Evolutionary conservation across 2,797 vertebrate genomes (phyloP).

Genomic region (Sebastes trivittatus): DNA sequence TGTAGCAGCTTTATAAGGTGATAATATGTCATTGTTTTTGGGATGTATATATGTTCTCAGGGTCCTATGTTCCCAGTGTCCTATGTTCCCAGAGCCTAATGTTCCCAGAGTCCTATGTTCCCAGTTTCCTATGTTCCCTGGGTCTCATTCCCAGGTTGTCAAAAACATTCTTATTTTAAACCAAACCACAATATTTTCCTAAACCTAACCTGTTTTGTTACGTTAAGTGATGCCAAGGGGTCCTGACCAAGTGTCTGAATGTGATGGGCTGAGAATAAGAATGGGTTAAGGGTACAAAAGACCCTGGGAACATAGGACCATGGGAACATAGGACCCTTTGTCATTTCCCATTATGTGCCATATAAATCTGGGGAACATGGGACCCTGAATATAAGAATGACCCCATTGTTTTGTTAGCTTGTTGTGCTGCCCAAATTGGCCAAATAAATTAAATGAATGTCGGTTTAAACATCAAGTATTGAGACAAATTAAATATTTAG

Average conservation of each 20-base stretch:
- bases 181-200: neutral
- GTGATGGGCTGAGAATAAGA: no score
- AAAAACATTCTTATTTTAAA: neutral
- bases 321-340: no score
- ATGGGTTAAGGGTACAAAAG: no score
- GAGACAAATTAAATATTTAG: neutral
- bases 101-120: neutral
- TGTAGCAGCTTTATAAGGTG: neutral
- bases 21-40: neutral
- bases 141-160: no score
- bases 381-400: no score
- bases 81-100: neutral
- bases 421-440: neutral
- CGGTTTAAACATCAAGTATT: neutral
- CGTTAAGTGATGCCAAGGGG: no score
- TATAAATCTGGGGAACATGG: no score
- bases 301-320: no score
- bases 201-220: fast-evolving
- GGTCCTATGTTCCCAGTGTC: neutral
- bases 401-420: neutral
- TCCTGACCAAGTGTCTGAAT: no score
- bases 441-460: neutral
- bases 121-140: no score
- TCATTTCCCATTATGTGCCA: no score
- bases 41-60: neutral